Evolutionary conservation across 2,888 invertebrate genomes (phyloP), one percentile per base, ranked within the genome.

Genomic region (Polyommatus icarus): DNA sequence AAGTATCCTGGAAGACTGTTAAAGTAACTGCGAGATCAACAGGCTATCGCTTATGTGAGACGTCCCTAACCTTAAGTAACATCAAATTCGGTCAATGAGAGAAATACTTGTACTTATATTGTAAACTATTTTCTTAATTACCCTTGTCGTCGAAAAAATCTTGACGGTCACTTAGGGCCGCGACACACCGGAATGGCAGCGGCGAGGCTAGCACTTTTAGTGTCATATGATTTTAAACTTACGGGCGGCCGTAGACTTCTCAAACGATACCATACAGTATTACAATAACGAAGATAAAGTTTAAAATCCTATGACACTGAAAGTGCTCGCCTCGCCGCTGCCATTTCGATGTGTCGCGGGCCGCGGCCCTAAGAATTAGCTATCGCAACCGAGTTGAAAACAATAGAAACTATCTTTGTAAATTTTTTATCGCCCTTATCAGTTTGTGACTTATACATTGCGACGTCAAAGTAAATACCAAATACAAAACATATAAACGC

Each of bases 11-110:
- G 20, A 72, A 29, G 75, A 29, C 75, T 54, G 75, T 75, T 50
- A 75, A 29, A 24, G 32, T 73, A 46, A 29, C 57, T 54, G 57
- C 36, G 71, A 77, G 77, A 77, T 77, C 77, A 59, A 75, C 75
- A 57, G 59, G 77, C 50, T 15, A 76, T 50, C 76, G 32, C 29
- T 71, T 76, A 73, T 32, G 54, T 73, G 61, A 67, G 50, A 32
- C 73, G 57, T 18, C 57, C 36, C 40, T 32, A 24, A 40, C 18
- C 73, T 73, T 54, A 50, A 75, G 46, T 75, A 75, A 79, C 57
- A 78, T 73, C 71, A 79, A 75, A 76, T 73, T 76, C 54, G 76
- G 72, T 54, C 75, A 71, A 71, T 78, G 75, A 79, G 78, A 78
- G 76, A 50, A 75, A 61, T 29, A 6, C 54, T 75, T 78, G 79